A percentile compares a stretch with the other conserved stretches of the same genome.
phyloP scores from a whole-genome alignment of 1,140 invertebrate species.

The Sitophilus oryzae region DNA sequence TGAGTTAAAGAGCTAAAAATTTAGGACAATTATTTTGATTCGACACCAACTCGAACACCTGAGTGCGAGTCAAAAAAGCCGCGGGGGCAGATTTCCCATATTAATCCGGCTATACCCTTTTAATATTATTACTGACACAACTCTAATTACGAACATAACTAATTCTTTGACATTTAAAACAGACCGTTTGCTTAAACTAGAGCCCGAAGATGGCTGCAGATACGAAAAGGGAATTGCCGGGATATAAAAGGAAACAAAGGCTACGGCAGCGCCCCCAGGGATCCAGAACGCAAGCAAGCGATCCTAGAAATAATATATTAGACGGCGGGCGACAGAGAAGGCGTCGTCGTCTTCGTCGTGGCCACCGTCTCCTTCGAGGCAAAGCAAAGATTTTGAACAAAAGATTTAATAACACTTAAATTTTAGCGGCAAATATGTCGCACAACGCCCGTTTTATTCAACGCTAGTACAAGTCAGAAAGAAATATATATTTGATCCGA shows the following conservation, averaged over 20 bases:
- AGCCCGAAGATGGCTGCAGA: constrained; percentile 28
- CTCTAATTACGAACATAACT: constrained; percentile 13
- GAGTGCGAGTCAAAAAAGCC: too few relatives aligned
- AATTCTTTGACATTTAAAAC: constrained; percentile 20
- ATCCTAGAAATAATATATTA: constrained; percentile 38
- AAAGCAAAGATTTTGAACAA: constrained; percentile 29
- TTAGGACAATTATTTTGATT: too few relatives aligned
- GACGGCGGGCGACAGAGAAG: constrained; percentile 27
- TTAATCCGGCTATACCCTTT: too few relatives aligned
- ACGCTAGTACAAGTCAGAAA: background rate
- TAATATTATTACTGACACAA: too few relatives aligned
- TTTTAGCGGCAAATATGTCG: constrained; percentile 27
- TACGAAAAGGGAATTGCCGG: constrained; percentile 40
- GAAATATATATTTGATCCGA: constrained; percentile 4
- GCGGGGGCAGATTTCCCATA: too few relatives aligned
- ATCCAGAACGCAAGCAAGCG: constrained; percentile 28
- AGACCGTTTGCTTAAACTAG: constrained; percentile 22
- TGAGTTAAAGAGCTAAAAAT: too few relatives aligned
- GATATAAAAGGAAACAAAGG: constrained; percentile 39
- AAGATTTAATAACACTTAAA: constrained; percentile 31
- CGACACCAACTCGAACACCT: too few relatives aligned
- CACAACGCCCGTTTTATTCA: constrained; percentile 14
- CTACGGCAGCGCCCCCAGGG: constrained; percentile 25
- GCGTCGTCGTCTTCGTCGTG: too few relatives aligned
- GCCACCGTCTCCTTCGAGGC: too few relatives aligned